phyloP scores from a whole-genome alignment of 2,113 vertebrate species.

The Arenaria interpres region DNA sequence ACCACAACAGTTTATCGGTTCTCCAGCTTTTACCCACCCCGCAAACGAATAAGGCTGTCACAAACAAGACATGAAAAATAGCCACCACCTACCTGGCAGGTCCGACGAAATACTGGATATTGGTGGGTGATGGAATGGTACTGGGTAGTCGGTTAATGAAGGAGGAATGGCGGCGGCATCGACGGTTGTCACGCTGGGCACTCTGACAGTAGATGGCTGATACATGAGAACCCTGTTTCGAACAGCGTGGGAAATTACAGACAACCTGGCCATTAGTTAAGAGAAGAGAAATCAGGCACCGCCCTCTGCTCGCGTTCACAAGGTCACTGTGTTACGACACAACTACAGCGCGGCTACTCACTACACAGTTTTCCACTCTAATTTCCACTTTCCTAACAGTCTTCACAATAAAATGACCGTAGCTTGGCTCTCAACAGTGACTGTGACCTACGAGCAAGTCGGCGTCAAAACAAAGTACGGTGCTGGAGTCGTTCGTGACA shows the following conservation, averaged over 20 bases:
- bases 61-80: not conserved
- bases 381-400: slow-evolving; percentile 24
- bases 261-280: slow-evolving; percentile 50
- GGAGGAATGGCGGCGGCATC: slow-evolving; percentile 87
- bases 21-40: not conserved
- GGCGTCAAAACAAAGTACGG: slow-evolving; percentile 25
- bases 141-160: slow-evolving; percentile 88
- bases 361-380: slow-evolving; percentile 39
- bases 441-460: slow-evolving; percentile 7
- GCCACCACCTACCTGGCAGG: slow-evolving; percentile 86
- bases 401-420: slow-evolving; percentile 36
- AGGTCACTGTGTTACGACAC: not conserved
- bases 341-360: not conserved
- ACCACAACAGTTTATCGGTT: not conserved
- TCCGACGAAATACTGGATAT: slow-evolving; percentile 89
- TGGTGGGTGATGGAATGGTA: slow-evolving; percentile 90
- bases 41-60: not conserved
- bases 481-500: not conserved
- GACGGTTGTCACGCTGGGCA: slow-evolving; percentile 84
- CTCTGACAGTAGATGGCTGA: slow-evolving; percentile 86
- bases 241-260: slow-evolving; percentile 67
- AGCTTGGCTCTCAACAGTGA: slow-evolving; percentile 36
- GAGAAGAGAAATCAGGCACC: not conserved
- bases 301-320: not conserved
- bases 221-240: slow-evolving; percentile 89